Evolutionary conservation across 64 coral and sea anemone species (phyloP).

Genomic region (Actinia equina): DNA sequence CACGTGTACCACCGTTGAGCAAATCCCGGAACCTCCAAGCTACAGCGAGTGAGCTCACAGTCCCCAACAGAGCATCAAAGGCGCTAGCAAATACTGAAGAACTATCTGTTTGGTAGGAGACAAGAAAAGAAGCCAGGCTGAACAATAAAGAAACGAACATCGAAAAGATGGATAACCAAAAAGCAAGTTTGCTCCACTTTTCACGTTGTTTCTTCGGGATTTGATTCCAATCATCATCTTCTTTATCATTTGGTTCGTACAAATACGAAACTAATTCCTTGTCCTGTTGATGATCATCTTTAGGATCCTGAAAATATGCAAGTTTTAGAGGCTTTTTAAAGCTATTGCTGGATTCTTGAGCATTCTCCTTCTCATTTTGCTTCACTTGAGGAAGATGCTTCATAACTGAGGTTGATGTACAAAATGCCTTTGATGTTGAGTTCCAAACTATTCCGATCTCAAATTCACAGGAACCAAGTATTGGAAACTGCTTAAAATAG

Average conservation of each 20-base stretch:
- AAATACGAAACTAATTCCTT: constrained; percentile 3
- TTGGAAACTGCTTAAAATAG: no score
- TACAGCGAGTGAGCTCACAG: no score
- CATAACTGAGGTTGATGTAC: background rate
- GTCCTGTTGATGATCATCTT: background rate
- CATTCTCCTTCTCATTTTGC: background rate
- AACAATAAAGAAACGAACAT: no score
- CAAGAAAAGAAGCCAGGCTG: no score
- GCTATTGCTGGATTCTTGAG: background rate
- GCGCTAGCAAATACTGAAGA: no score
- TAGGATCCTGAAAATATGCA: background rate
- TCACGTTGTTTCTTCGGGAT: constrained; percentile 14
- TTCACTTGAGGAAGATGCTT: background rate
- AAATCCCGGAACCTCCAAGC: no score
- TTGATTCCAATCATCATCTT: background rate
- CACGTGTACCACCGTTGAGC: no score
- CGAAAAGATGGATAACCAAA: no score
- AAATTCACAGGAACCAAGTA: background rate
- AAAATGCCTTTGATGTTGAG: background rate
- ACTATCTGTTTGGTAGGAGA: no score
- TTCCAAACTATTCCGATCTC: background rate
- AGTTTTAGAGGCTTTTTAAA: background rate
- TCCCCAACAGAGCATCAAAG: no score
- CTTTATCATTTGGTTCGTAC: background rate
- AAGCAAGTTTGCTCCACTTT: no score